Percentiles rank a stretch among this genome's conserved stretches.
phyloP scores from a whole-genome alignment of 2,797 vertebrate species.

The Anguilla obscura region DNA sequence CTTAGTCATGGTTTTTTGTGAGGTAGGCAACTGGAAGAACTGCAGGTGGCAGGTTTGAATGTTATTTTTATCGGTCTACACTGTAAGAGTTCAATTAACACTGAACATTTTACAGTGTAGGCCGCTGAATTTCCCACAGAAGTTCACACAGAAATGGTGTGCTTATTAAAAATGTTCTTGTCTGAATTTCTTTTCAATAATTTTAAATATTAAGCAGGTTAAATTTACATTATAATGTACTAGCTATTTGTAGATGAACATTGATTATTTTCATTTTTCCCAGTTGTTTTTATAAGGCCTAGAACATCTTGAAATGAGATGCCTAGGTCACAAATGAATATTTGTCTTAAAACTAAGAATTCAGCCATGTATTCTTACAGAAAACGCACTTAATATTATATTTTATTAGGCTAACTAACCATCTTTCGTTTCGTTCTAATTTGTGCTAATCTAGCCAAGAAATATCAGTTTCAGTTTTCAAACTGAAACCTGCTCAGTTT shows the following conservation, averaged over 20 bases:
- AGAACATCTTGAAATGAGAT: background rate
- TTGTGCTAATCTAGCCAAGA: background rate
- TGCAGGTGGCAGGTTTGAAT: constrained; percentile 59
- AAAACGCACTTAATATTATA: background rate
- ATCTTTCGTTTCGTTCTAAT: background rate
- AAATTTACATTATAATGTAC: background rate
- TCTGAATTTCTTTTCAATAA: background rate
- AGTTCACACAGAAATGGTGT: constrained; percentile 9
- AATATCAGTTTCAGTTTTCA: constrained; percentile 44
- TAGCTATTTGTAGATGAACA: background rate
- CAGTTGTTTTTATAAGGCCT: background rate
- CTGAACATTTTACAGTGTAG: constrained; percentile 38
- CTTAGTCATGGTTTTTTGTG: constrained; percentile 58
- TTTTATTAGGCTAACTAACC: background rate
- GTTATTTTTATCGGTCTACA: constrained; percentile 62
- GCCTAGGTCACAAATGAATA: background rate
- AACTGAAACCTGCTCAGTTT: constrained; percentile 55
- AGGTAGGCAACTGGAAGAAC: constrained; percentile 49
- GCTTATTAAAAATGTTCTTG: background rate
- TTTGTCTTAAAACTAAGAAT: background rate
- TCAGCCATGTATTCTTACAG: background rate
- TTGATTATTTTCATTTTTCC: background rate
- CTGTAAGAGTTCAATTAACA: background rate
- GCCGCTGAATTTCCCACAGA: constrained; percentile 62
- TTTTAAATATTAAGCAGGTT: background rate